Percentiles rank a stretch among this genome's conserved stretches.
phyloP scores from a whole-genome alignment of 2,797 vertebrate species.

The Chromobotia macracanthus region DNA sequence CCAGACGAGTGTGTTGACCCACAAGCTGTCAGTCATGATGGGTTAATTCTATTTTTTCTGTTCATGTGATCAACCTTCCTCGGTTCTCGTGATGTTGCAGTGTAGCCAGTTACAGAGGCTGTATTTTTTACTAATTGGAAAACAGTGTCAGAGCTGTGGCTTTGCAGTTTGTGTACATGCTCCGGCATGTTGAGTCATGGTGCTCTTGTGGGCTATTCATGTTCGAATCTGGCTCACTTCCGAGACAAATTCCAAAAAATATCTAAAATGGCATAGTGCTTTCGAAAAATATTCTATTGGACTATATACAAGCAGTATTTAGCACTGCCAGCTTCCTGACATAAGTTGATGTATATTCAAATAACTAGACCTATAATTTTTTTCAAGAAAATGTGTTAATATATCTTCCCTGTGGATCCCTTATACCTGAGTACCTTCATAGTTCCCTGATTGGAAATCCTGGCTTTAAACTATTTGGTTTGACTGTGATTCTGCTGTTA shows the following conservation, averaged over 20 bases:
- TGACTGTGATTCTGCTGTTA: not conserved
- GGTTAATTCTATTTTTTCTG: constrained; percentile 21
- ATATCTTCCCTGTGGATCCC: not conserved
- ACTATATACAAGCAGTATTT: not conserved
- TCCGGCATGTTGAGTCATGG: not conserved
- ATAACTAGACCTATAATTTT: not conserved
- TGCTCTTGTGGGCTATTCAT: not conserved
- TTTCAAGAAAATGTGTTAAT: not conserved
- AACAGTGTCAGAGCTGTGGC: too few relatives aligned
- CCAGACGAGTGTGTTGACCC: constrained; percentile 19
- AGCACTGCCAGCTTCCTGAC: not conserved
- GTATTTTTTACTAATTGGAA: not conserved
- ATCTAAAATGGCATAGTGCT: not conserved
- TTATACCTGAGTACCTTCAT: not conserved
- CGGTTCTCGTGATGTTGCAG: not conserved
- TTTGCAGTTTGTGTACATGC: not conserved
- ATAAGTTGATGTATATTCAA: not conserved
- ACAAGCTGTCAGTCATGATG: constrained; percentile 10
- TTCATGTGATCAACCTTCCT: not conserved
- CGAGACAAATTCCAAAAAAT: not conserved
- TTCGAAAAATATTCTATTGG: not conserved
- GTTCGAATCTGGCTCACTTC: not conserved
- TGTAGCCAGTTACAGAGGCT: not conserved
- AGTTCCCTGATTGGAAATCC: not conserved
- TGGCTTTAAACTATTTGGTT: not conserved